Percentiles rank a stretch among this genome's conserved stretches.
These are phyloP conservation scores for Yponomeuta cagnagella DNA, from an alignment of 2,888 invertebrate genomes.

Conservation along the genomic window DNA sequence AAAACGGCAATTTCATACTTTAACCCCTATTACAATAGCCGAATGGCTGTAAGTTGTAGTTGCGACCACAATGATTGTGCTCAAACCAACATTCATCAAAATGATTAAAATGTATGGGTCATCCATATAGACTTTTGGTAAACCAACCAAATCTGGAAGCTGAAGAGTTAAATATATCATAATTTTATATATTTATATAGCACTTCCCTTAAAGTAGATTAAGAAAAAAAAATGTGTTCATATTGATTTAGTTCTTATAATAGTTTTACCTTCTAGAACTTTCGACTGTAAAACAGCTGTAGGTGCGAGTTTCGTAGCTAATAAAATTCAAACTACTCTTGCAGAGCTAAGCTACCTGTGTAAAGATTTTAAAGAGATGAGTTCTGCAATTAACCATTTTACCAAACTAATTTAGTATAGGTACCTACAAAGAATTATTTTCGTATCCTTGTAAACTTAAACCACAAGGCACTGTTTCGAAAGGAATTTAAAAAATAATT, in stretches of 20 bases:
- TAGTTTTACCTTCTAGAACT: conserved; percentile 55
- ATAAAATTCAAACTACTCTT: neutral
- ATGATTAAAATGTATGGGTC: neutral
- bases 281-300: conserved; percentile 68
- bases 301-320: conserved; percentile 24
- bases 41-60: neutral
- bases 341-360: conserved; percentile 15
- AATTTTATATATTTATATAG: conserved; percentile 11
- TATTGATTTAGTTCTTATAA: conserved; percentile 61
- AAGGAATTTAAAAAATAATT: neutral
- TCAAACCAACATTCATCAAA: conserved; percentile 1
- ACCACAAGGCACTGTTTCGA: conserved; percentile 24
- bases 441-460: conserved; percentile 17
- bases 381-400: neutral
- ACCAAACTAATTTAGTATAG: neutral
- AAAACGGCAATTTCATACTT: too few relatives aligned
- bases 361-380: neutral
- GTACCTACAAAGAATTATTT: neutral
- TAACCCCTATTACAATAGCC: too few relatives aligned
- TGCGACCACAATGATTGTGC: neutral
- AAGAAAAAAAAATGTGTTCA: conserved; percentile 72
- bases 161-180: neutral
- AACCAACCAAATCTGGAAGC: neutral
- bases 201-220: conserved; percentile 33
- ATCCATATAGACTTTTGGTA: neutral